Evolutionary conservation across 2,888 invertebrate genomes (phyloP), one percentile per base, ranked within the genome.

Genomic region (Phengaris alcon): DNA sequence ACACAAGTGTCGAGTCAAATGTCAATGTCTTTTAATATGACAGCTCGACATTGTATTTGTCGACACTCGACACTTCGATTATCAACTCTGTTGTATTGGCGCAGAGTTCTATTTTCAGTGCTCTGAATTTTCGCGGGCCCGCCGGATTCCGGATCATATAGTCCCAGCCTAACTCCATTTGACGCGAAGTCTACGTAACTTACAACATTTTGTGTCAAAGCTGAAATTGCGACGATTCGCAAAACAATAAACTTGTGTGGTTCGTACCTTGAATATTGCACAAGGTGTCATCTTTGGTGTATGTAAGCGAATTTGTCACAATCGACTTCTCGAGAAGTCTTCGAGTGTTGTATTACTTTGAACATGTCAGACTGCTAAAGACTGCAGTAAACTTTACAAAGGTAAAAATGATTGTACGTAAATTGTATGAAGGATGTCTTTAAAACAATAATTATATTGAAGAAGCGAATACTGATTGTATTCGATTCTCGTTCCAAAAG

Each of bases 231-330:
- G 22, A 59, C 5, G 8, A 22, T 68, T 68, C 46, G 35, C 46
- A 10, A 13, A 68, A 68, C 22, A 57, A n/a, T 57, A 57, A 68
- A 68, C 46, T 6, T 46, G 68, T 44, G 55, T 55, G 55, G 55
- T n/a, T 6, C 8, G 59, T 68, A 44, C 46, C 6, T 35, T 3
- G 46, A 44, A 46, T 68, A 68, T 70, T 48, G 70, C 70, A 12
- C 15, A 10, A 70, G 70, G 70, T 70, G 70, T 70, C 70, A 70
- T 15, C 48, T 68, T 70, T 70, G 12, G 70, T 12, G 70, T 52
- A 48, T 70, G 70, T 52, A 70, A 70, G 70, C 70, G 22, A 70
- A 51, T 52, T 70, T 52, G 22, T 22, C 6, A 51, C 48, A 52
- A 52, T 70, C 15, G 70, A 70, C 51, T 70, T 70, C 70, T 51